These are phyloP conservation scores for Salmo trutta DNA, from an alignment of 2,797 vertebrate genomes.

Conservation along the genomic window DNA sequence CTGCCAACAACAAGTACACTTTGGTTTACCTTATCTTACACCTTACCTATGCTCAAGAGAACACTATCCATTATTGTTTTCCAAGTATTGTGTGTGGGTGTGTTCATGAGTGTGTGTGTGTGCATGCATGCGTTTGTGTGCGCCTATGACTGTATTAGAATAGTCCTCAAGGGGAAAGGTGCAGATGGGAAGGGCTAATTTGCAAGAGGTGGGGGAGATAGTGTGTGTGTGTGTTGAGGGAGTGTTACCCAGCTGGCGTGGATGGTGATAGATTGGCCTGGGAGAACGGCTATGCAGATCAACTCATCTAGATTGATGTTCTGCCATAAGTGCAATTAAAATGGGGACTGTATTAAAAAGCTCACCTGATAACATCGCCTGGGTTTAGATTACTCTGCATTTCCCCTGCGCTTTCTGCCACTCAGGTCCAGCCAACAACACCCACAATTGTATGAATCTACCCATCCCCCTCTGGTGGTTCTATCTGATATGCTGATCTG, in stretches of 20 bases:
- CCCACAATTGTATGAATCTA: conserved; percentile 52
- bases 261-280: conserved; percentile 84
- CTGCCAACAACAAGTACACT: background rate
- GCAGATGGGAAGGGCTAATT: conserved; percentile 62
- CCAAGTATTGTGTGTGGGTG: background rate
- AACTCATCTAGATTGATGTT: conserved; percentile 89
- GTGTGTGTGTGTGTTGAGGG: conserved; percentile 7
- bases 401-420: conserved; percentile 67
- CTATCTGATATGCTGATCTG: conserved; percentile 50
- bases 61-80: background rate
- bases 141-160: conserved; percentile 8
- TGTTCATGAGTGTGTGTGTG: conserved; percentile 2
- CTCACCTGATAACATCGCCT: conserved; percentile 69
- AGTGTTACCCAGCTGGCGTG: conserved; percentile 41
- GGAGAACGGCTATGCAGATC: conserved; percentile 82
- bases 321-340: conserved; percentile 88
- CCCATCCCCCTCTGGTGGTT: conserved; percentile 36
- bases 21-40: background rate
- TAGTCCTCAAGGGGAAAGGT: conserved; percentile 44
- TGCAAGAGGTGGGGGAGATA: background rate
- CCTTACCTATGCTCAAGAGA: background rate
- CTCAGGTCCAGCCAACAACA: conserved; percentile 58
- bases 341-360: conserved; percentile 77
- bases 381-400: conserved; percentile 73
- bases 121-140: conserved; percentile 36